Percentiles rank a stretch among this genome's conserved stretches.
Conservation (phyloP, 2,113 vertebrate species). For the Macheiramphus alcinus region DNA sequence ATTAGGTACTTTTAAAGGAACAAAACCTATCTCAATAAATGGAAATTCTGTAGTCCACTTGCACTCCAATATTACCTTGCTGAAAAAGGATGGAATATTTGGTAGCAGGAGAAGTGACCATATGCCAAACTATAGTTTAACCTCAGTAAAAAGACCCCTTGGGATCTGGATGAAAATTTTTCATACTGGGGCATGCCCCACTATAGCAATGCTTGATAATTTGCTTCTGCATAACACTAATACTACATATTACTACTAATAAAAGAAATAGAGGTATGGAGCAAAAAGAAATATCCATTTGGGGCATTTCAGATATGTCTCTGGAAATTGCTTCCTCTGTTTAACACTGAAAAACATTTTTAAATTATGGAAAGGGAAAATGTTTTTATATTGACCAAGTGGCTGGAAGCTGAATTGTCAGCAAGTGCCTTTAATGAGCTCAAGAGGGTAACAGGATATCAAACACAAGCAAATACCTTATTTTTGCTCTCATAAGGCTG, state of each 20-base stretch:
- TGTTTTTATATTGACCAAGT: not conserved
- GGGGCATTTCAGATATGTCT: not conserved
- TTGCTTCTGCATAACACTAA: not conserved
- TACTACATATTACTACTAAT: not conserved
- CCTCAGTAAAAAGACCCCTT: not conserved
- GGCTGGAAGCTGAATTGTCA: not conserved
- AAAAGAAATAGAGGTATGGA: not conserved
- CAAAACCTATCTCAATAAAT: not conserved
- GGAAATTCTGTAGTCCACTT: not conserved
- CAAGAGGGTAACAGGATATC: not conserved
- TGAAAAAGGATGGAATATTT: not conserved
- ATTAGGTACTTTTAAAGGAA: not conserved
- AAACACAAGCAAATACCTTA: not conserved
- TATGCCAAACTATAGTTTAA: not conserved
- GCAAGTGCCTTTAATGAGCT: not conserved
- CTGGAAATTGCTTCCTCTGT: not conserved
- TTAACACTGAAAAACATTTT: not conserved
- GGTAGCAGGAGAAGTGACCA: not conserved
- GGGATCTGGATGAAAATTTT: not conserved
- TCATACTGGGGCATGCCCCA: not conserved
- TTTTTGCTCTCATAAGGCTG: not conserved
- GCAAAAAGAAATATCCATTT: not conserved
- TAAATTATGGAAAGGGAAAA: not conserved
- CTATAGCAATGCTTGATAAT: not conserved
- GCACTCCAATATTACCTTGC: not conserved